Evolutionary conservation across 2,797 vertebrate species (phyloP).

Genomic region (Acanthurus leucopareius): DNA sequence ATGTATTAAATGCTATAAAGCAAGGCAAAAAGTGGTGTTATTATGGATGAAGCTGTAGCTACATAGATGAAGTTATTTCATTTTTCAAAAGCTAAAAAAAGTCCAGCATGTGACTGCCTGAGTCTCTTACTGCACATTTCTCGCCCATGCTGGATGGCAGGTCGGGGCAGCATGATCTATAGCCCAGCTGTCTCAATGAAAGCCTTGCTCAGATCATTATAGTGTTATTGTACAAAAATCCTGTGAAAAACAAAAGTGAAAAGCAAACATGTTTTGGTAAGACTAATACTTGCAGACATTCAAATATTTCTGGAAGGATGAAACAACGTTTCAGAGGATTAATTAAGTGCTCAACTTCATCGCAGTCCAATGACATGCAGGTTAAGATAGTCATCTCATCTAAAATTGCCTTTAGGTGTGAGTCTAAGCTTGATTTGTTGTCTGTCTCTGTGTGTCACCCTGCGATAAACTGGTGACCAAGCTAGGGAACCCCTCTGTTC

Average conservation of each 20-base stretch:
- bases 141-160: conserved; percentile 52
- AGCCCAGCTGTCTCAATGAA: conserved; percentile 35
- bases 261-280: background rate
- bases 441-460: too few relatives aligned
- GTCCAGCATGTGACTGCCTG: conserved; percentile 33
- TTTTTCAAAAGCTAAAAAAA: conserved; percentile 45
- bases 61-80: conserved; percentile 53
- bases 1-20: conserved; percentile 20
- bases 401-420: too few relatives aligned
- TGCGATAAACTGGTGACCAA: too few relatives aligned
- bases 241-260: too few relatives aligned
- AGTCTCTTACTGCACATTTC: conserved; percentile 57
- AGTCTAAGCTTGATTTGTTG: too few relatives aligned
- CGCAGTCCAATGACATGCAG: too few relatives aligned
- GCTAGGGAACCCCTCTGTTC: too few relatives aligned
- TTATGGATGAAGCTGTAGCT: conserved; percentile 38
- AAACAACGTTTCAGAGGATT: too few relatives aligned
- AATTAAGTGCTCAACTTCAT: too few relatives aligned
- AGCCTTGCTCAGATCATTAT: conserved; percentile 23
- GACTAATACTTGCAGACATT: background rate
- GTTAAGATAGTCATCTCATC: too few relatives aligned
- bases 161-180: conserved; percentile 67
- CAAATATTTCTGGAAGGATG: too few relatives aligned
- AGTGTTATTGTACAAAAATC: conserved; percentile 29
- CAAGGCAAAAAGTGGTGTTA: conserved; percentile 12